A percentile compares a stretch with the other conserved stretches of the same genome.
Conservation (phyloP, 2,113 vertebrate genomes). For the Lepus europaeus region DNA sequence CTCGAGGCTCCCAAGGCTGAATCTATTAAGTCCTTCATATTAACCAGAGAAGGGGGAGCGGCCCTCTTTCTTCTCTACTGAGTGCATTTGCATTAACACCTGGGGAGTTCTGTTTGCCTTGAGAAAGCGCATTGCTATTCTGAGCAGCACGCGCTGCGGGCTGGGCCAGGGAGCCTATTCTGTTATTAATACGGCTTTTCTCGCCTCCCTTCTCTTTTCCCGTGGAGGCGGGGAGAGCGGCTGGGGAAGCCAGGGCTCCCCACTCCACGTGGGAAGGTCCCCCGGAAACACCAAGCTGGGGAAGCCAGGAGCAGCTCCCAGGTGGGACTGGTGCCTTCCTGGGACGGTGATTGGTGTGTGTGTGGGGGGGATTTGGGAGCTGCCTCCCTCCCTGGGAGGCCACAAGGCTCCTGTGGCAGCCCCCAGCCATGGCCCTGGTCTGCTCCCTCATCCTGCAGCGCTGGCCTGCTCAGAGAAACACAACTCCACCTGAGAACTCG, state of each 20-base stretch:
- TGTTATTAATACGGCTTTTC: conserved; percentile 76
- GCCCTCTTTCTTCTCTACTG: conserved; percentile 82
- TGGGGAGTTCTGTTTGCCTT: conserved; percentile 82
- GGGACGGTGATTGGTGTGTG: background rate
- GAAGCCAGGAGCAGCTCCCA: background rate
- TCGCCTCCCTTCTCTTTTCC: conserved; percentile 60
- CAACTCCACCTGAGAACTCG: background rate
- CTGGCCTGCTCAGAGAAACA: too few species aligned
- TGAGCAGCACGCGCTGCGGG: conserved; percentile 66
- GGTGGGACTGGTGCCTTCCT: too few species aligned
- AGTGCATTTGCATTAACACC: conserved; percentile 84
- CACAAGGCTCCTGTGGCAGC: background rate
- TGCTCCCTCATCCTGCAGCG: background rate
- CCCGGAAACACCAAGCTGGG: background rate
- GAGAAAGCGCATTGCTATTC: conserved; percentile 83
- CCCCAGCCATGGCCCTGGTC: background rate
- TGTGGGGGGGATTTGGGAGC: background rate
- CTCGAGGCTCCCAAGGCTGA: conserved; percentile 70
- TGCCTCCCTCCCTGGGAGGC: background rate
- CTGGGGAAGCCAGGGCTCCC: conserved; percentile 73
- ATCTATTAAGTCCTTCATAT: conserved; percentile 83
- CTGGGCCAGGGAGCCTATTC: conserved; percentile 61
- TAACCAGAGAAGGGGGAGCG: conserved; percentile 75
- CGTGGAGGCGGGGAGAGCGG: background rate
- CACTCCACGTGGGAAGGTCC: background rate